These are phyloP conservation scores for Dasysyrphus albostriatus DNA, from an alignment of 2,888 invertebrate species.

Conservation along the genomic window DNA sequence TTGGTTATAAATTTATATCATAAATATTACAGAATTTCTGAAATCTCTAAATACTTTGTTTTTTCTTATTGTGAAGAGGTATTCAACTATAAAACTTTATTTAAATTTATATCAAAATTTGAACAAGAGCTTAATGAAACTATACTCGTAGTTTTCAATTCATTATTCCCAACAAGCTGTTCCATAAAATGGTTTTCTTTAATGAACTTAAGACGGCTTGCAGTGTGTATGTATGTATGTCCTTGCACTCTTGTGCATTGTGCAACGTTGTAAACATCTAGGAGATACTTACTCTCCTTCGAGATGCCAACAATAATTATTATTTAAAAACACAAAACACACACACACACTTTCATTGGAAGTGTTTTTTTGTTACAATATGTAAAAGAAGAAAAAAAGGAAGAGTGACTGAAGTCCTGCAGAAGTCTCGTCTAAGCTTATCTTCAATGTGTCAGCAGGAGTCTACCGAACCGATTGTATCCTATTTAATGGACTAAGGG, in stretches of 20 bases:
- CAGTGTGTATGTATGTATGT: slow-evolving; percentile 15
- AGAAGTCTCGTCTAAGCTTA: slow-evolving; percentile 47
- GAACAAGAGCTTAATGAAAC: slow-evolving; percentile 16
- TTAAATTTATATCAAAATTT: slow-evolving; percentile 13
- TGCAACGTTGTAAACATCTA: slow-evolving; percentile 44
- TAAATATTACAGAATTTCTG: no score
- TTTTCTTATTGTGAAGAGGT: no score
- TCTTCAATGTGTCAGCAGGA: slow-evolving; percentile 54
- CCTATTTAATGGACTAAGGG: slow-evolving; percentile 62
- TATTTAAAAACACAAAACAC: slow-evolving; percentile 57
- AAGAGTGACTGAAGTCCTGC: slow-evolving; percentile 23
- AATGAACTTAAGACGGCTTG: slow-evolving; percentile 47
- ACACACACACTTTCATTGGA: slow-evolving; percentile 5
- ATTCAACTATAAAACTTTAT: no score
- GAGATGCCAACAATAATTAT: slow-evolving; percentile 63
- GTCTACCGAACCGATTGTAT: slow-evolving; percentile 47
- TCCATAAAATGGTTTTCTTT: slow-evolving; percentile 12
- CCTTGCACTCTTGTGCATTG: slow-evolving; percentile 41
- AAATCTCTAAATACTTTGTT: no score
- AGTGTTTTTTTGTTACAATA: slow-evolving; percentile 11
- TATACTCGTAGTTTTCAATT: slow-evolving; percentile 14
- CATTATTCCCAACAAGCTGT: slow-evolving; percentile 13
- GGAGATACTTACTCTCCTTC: slow-evolving; percentile 27
- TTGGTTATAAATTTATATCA: no score
- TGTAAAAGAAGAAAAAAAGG: not conserved